Base-by-base conservation (phyloP, 2,113 vertebrate species). In the Chaetodon trifascialis region DNA sequence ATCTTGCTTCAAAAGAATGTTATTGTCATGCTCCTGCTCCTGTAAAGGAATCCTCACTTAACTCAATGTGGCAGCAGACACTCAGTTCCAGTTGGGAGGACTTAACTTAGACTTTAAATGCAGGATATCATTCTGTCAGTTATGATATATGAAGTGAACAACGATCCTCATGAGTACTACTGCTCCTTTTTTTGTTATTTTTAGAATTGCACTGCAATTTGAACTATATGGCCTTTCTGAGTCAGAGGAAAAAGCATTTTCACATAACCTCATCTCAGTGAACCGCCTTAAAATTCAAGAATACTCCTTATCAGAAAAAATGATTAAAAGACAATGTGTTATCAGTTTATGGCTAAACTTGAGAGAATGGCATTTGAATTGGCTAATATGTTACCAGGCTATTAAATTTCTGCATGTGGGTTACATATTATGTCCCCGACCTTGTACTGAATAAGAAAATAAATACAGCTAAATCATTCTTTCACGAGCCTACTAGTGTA, bases 81-180 rank as follows among this genome's bases (percentile, higher is more conserved):
- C 85, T 84, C 76, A 81, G 74, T 65, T 91, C 62, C 73, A 91
- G 86, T 92, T 84, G 85, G 82, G 87, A 89, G 80, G 82, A 85
- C 88, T 88, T 92, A 90, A 92, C 64, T 91, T 88, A 86, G 90
- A 92, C 89, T 93, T 90, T 93, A 90, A 93, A 91, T 84, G 85
- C 44, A 85, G 88, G 91, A 94, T 93, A 91, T 94, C 88, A 88
- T 83, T 86, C 75, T 92, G 92, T 93, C 93, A 91, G 75, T 82
- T 94, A 55, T 90, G 93, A 95, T 91, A 82, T 91, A 94, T 90
- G 92, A 93, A 70, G 90, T 91, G 84, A 46, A 67, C 85, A 88
- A 80, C 86, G 89, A 89, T 80, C 42, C 15, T 52, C 51, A 51
- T 46, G 81, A 92, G 67, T 69, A 83, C 88, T 91, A 73, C 91